A percentile compares a stretch with the other conserved stretches of the same genome.
Evolutionary conservation across 2,888 invertebrate genomes (phyloP).

Genomic region (Lycaena phlaeas): DNA sequence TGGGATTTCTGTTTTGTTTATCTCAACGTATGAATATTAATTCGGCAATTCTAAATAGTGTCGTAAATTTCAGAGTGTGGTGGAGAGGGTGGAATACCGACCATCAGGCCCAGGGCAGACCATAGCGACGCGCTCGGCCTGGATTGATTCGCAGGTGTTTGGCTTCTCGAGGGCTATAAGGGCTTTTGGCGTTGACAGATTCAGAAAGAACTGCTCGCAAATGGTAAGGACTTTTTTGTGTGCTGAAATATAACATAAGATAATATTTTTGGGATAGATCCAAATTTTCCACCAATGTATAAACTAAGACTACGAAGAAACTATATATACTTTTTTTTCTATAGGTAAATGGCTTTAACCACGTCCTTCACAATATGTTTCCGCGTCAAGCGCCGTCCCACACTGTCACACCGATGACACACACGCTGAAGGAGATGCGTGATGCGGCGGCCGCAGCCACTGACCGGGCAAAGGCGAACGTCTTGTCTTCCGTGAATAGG

Average conservation of each 20-base stretch:
- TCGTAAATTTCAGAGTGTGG: slow-evolving; percentile 80
- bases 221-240: slow-evolving; percentile 73
- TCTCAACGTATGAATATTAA: no score
- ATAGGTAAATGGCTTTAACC: slow-evolving; percentile 84
- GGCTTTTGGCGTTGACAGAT: slow-evolving; percentile 91
- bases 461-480: slow-evolving; percentile 82
- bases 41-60: no score
- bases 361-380: slow-evolving; percentile 84
- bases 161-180: slow-evolving; percentile 91
- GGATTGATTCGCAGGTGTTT: slow-evolving; percentile 91
- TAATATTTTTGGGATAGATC: no score
- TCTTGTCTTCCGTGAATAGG: slow-evolving; percentile 58
- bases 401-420: slow-evolving; percentile 27
- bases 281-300: no score
- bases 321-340: no score
- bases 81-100: slow-evolving; percentile 90
- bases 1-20: no score
- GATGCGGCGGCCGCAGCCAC: slow-evolving; percentile 87
- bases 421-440: slow-evolving; percentile 75
- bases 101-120: slow-evolving; percentile 83
- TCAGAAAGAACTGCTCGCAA: slow-evolving; percentile 87
- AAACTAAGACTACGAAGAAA: no score
- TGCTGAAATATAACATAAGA: no score
- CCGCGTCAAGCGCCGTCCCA: slow-evolving; percentile 54
- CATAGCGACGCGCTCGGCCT: slow-evolving; percentile 85